A percentile compares a stretch with the other conserved stretches of the same genome.
phyloP scores from a whole-genome alignment of 2,797 vertebrate genomes.

The Oreochromis mossambicus region DNA sequence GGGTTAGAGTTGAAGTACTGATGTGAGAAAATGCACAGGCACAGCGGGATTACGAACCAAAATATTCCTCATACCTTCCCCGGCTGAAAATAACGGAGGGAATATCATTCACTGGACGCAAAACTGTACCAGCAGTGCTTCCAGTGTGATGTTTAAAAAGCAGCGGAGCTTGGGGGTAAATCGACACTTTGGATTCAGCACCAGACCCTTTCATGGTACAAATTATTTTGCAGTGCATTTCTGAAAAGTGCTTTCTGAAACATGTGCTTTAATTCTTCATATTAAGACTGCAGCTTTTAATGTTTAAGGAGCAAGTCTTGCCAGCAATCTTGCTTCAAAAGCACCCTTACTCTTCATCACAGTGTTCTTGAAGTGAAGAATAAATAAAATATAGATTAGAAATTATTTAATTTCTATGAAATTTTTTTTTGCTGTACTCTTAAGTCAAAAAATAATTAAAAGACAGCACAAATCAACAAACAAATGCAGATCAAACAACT shows the following conservation, averaged over 20 bases:
- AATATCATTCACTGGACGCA: background rate
- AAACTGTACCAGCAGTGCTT: background rate
- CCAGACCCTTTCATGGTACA: conserved; percentile 1
- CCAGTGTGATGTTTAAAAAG: conserved; percentile 11
- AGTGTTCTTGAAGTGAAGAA: background rate
- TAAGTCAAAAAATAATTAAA: conserved; percentile 40
- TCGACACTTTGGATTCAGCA: conserved; percentile 32
- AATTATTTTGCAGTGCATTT: background rate
- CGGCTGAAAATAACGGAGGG: conserved; percentile 15
- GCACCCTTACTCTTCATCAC: background rate
- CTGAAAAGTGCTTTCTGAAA: background rate
- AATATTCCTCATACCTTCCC: conserved; percentile 25
- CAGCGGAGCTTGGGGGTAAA: conserved; percentile 11
- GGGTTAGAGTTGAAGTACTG: conserved; percentile 45
- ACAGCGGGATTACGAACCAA: conserved; percentile 28
- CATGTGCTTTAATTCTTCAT: background rate
- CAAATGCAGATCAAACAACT: conserved; percentile 51
- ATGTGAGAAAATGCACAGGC: conserved; percentile 55
- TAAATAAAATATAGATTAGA: background rate
- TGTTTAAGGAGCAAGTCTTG: background rate
- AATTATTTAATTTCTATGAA: background rate
- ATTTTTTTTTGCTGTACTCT: background rate
- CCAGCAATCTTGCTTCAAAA: background rate
- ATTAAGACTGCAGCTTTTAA: background rate
- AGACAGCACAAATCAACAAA: conserved; percentile 26